phyloP scores from a whole-genome alignment of 1,140 invertebrate species.

The Drosophila neocordata region DNA sequence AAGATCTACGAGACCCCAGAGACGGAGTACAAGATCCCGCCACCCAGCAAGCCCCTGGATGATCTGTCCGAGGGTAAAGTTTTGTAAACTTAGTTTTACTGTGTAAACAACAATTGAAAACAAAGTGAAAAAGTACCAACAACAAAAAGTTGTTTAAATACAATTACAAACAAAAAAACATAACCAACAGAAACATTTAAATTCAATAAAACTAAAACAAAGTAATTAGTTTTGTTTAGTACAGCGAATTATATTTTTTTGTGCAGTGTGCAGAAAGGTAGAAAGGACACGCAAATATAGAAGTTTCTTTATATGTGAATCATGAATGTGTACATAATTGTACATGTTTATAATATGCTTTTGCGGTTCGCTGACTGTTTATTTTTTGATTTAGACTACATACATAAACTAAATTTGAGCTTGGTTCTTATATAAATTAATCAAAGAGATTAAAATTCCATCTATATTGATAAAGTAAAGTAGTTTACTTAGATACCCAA shows the following conservation, averaged over 20 bases:
- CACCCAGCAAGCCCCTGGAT: constrained; percentile 73
- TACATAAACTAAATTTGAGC: too few relatives aligned
- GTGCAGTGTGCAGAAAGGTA: not conserved
- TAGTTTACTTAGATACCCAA: too few relatives aligned
- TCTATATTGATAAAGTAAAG: too few relatives aligned
- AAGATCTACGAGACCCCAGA: constrained; percentile 83
- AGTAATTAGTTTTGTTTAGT: constrained; percentile 47
- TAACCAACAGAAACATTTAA: constrained; percentile 42
- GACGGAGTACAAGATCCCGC: constrained; percentile 82
- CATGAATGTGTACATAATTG: too few relatives aligned
- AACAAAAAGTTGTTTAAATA: constrained; percentile 58
- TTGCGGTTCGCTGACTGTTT: too few relatives aligned
- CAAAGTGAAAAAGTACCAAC: constrained; percentile 49
- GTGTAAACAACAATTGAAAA: constrained; percentile 47
- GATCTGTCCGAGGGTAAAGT: constrained; percentile 76
- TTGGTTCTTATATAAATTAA: too few relatives aligned
- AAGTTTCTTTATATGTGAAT: too few relatives aligned
- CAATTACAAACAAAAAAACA: constrained; percentile 61
- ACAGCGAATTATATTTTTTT: not conserved
- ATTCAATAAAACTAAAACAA: constrained; percentile 61
- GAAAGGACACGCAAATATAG: too few relatives aligned
- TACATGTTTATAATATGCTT: too few relatives aligned
- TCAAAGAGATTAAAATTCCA: too few relatives aligned
- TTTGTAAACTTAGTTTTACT: constrained; percentile 80
- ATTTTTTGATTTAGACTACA: too few relatives aligned